phyloP scores from a whole-genome alignment of 2,888 invertebrate genomes.

The Dicycla oo region DNA sequence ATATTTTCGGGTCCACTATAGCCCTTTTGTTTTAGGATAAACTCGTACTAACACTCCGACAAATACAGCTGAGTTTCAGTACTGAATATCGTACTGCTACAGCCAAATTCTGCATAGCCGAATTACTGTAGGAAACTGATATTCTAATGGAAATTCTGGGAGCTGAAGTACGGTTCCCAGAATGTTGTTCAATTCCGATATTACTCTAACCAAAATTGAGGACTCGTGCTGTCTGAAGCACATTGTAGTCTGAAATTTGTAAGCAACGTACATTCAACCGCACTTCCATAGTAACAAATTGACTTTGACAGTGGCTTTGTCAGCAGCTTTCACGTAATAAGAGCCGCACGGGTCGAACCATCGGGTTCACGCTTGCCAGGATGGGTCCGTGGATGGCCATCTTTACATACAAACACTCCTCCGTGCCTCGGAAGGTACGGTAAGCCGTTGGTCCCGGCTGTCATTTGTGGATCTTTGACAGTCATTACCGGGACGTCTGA shows the following conservation, averaged over 20 bases:
- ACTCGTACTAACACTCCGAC: background rate
- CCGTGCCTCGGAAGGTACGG: too few relatives aligned
- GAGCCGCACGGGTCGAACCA: too few relatives aligned
- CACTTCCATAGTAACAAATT: background rate
- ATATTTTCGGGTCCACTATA: background rate
- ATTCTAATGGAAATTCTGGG: background rate
- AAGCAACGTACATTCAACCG: background rate
- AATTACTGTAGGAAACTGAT: constrained; percentile 2
- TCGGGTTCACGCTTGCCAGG: too few relatives aligned
- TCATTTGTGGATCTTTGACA: too few relatives aligned
- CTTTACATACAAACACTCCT: too few relatives aligned
- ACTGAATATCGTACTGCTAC: background rate
- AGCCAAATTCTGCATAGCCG: background rate
- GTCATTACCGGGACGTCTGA: too few relatives aligned
- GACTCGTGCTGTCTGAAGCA: background rate
- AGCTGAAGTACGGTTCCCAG: background rate
- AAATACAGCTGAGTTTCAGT: too few relatives aligned
- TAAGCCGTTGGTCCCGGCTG: too few relatives aligned
- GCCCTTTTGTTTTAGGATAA: background rate
- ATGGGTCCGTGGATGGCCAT: too few relatives aligned
- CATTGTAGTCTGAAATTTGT: background rate
- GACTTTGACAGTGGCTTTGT: background rate
- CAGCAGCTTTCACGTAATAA: too few relatives aligned
- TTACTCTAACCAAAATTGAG: background rate
- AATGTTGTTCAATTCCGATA: background rate